These are phyloP conservation scores for Ditylenchus weischeri DNA, from an alignment of 2,888 invertebrate species.

Conservation along the genomic window DNA sequence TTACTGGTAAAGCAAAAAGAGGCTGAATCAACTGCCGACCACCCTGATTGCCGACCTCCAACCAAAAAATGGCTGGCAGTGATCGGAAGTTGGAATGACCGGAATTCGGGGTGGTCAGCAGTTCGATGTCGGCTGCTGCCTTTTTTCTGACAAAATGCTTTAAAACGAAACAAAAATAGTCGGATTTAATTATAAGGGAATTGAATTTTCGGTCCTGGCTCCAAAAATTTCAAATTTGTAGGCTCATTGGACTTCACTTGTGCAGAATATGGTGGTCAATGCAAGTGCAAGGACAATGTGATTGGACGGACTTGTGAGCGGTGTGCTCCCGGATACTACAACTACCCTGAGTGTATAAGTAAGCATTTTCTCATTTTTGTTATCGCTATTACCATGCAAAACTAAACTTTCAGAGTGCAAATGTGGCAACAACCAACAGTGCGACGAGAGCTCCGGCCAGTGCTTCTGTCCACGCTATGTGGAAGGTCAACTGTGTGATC, in stretches of 20 bases:
- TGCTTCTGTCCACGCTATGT: conserved; percentile 90
- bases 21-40: no score
- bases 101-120: no score
- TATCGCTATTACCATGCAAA: not conserved
- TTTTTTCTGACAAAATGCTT: no score
- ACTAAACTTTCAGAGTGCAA: conserved; percentile 59
- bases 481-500: conserved; percentile 81
- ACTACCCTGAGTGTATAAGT: conserved; percentile 81
- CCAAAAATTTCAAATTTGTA: no score
- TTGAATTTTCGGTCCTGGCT: no score
- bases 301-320: conserved; percentile 80
- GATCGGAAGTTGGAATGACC: no score
- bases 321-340: conserved; percentile 85
- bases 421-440: conserved; percentile 78
- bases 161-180: no score
- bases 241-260: conserved; percentile 70
- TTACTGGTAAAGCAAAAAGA: no score
- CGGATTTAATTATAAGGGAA: no score
- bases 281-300: conserved; percentile 84
- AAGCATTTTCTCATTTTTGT: conserved; percentile 22
- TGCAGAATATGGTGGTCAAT: conserved; percentile 90
- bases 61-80: no score
- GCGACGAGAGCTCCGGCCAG: conserved; percentile 80
- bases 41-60: no score
- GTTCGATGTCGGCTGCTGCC: no score